Evolutionary conservation across 2,888 invertebrate species (phyloP).

Genomic region (Neoascia interrupta): DNA sequence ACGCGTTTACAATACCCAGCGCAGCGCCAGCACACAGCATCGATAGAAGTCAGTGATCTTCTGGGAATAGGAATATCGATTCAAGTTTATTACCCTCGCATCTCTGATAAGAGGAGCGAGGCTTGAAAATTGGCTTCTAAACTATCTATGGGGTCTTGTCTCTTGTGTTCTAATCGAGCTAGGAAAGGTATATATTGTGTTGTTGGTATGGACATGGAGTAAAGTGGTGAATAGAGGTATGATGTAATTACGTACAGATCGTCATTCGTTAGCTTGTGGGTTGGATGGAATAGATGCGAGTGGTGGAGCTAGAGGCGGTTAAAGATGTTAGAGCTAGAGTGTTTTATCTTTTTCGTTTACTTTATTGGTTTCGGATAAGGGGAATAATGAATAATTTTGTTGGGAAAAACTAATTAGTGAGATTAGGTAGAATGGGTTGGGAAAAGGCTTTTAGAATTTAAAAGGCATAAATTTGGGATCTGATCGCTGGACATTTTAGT

Average conservation of each 20-base stretch:
- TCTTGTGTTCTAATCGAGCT: not conserved
- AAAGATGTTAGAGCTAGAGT: not conserved
- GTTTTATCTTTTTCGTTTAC: constrained; percentile 41
- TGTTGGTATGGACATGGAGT: constrained; percentile 26
- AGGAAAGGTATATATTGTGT: not conserved
- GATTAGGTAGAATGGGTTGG: not conserved
- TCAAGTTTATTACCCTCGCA: constrained; percentile 66
- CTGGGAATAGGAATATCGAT: constrained; percentile 63
- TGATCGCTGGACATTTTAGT: too few species aligned
- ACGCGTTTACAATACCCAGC: not conserved
- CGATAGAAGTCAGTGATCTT: constrained; percentile 65
- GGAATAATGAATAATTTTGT: constrained; percentile 12
- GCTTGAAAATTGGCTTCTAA: constrained; percentile 34
- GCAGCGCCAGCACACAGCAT: constrained; percentile 15
- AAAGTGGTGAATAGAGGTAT: too few species aligned
- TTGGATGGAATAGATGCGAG: not conserved
- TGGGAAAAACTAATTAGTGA: constrained; percentile 19
- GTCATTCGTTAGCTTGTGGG: not conserved
- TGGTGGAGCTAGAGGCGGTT: not conserved
- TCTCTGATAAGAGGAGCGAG: constrained; percentile 58
- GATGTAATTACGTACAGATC: constrained; percentile 58
- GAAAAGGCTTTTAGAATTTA: too few species aligned
- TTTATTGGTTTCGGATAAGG: constrained; percentile 35
- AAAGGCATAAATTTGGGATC: too few species aligned
- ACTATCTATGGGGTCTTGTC: too few species aligned